phyloP scores from a whole-genome alignment of 2,888 invertebrate genomes.

The Trissolcus japonicus region DNA sequence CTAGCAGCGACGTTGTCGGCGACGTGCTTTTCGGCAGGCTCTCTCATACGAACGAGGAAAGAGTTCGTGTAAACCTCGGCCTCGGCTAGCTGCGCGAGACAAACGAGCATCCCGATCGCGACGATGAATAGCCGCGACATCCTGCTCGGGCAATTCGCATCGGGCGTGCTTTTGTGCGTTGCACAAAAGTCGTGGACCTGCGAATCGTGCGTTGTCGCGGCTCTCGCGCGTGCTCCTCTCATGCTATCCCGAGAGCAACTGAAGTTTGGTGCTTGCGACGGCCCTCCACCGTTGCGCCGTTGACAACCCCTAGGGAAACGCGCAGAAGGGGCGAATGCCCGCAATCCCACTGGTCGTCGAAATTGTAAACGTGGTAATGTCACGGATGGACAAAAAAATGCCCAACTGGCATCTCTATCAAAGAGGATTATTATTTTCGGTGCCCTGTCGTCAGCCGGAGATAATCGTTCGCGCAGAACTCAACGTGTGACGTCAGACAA shows the following conservation, averaged over 20 bases:
- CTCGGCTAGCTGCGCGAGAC: conserved; percentile 60
- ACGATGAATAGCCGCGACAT: conserved; percentile 25
- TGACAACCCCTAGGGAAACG: background rate
- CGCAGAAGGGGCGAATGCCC: conserved; percentile 1
- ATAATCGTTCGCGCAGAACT: conserved; percentile 20
- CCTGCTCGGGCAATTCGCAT: background rate
- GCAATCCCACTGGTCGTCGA: background rate
- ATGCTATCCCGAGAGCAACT: conserved; percentile 69
- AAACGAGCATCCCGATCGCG: conserved; percentile 51
- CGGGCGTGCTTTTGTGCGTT: conserved; percentile 28
- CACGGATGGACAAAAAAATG: background rate
- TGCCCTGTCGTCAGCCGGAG: background rate
- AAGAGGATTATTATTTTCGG: background rate
- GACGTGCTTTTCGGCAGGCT: conserved; percentile 85
- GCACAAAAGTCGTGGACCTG: conserved; percentile 23
- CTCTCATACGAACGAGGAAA: conserved; percentile 92
- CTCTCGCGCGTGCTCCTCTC: conserved; percentile 65
- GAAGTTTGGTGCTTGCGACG: conserved; percentile 8
- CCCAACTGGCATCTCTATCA: too few species aligned
- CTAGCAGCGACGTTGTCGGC: conserved; percentile 89
- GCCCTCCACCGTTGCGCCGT: background rate
- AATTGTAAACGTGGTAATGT: background rate
- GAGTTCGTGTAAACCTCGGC: conserved; percentile 94
- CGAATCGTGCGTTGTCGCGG: conserved; percentile 28
- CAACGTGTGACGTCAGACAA: conserved; percentile 31